Conservation (phyloP, 64 coral and sea anemone genomes). For the Cladopsammia gracilis region DNA sequence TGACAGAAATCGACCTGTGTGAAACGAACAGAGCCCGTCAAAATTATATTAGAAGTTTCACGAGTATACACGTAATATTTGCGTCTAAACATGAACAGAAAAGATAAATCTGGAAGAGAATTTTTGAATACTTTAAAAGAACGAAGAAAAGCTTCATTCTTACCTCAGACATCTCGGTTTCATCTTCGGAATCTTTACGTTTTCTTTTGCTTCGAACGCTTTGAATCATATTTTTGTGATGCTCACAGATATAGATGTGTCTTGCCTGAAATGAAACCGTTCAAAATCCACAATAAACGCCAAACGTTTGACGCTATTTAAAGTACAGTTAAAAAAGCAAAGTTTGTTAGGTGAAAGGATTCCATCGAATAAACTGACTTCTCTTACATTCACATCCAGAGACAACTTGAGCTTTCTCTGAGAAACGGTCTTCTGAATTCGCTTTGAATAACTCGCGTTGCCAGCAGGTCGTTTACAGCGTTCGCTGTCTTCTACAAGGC, state of each 20-base stretch:
- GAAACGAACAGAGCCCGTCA: conserved; percentile 21
- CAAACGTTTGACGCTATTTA: conserved; percentile 6
- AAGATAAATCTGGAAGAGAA: conserved; percentile 8
- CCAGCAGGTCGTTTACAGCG: conserved; percentile 89
- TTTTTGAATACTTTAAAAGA: neutral
- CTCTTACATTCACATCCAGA: conserved; percentile 89
- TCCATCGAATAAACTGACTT: conserved; percentile 9
- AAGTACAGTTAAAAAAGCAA: neutral
- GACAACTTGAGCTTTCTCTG: conserved; percentile 99
- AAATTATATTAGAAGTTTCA: neutral
- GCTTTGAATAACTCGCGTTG: conserved; percentile 98
- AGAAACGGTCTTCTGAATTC: conserved; percentile 99
- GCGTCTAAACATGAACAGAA: neutral
- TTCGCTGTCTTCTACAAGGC: conserved; percentile 94
- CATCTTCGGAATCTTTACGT: conserved; percentile 99
- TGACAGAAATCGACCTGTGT: conserved; percentile 94
- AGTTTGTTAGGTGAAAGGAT: neutral
- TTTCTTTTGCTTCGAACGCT: conserved; percentile 98
- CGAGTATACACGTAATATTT: neutral
- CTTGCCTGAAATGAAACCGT: conserved; percentile 69
- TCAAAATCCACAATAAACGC: conserved; percentile 7
- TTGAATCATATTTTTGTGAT: conserved; percentile 99
- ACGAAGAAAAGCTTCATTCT: conserved; percentile 15
- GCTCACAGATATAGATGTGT: conserved; percentile 98
- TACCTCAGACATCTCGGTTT: conserved; percentile 88